These are phyloP conservation scores for Girardinus metallicus DNA, from an alignment of 2,797 vertebrate genomes.

Conservation along the genomic window DNA sequence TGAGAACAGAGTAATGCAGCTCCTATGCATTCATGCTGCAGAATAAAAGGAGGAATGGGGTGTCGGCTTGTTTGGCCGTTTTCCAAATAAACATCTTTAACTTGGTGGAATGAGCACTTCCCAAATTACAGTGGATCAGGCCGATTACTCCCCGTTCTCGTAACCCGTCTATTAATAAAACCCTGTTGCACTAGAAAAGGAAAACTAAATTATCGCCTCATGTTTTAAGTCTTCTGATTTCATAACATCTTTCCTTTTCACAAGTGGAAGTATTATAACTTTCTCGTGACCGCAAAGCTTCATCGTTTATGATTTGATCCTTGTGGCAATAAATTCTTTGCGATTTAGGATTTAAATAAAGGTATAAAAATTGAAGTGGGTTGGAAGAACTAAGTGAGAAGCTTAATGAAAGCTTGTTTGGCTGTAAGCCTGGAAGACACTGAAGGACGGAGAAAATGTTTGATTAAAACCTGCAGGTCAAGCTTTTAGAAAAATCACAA, in stretches of 20 bases:
- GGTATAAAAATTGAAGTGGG: conserved; percentile 21
- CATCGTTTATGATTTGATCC: conserved; percentile 30
- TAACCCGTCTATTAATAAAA: background rate
- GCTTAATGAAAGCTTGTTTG: conserved; percentile 4
- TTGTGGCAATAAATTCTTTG: conserved; percentile 20
- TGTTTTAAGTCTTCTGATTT: background rate
- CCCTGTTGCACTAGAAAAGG: background rate
- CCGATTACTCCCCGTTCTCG: background rate
- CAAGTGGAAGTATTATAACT: background rate
- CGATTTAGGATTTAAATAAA: conserved; percentile 32
- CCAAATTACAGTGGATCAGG: background rate
- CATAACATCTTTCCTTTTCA: background rate
- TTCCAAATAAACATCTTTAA: background rate
- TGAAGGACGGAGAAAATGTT: conserved; percentile 8
- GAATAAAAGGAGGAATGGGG: background rate
- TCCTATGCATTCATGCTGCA: conserved; percentile 28
- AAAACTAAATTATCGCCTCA: background rate
- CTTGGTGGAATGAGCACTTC: background rate
- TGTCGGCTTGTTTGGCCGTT: conserved; percentile 2
- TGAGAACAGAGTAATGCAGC: conserved; percentile 30
- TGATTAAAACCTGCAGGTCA: background rate
- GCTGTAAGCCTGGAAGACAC: background rate
- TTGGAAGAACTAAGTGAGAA: conserved; percentile 4
- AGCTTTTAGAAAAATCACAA: background rate
- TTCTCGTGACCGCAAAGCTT: conserved; percentile 24